These are phyloP conservation scores for Genyomyrus donnyi DNA, from an alignment of 2,113 vertebrate species.

Conservation along the genomic window DNA sequence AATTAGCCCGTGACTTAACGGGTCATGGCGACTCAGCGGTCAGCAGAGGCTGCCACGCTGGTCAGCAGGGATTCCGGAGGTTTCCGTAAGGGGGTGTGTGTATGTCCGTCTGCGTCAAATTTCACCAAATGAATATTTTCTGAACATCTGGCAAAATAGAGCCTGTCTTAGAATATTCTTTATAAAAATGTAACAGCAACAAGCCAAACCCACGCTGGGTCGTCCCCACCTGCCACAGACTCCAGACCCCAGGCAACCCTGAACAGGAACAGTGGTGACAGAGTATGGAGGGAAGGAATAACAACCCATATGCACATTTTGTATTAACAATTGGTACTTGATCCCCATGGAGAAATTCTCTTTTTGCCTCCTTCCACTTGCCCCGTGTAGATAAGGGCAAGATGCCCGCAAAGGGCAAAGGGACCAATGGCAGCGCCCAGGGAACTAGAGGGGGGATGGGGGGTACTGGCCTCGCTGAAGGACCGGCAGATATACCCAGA, in stretches of 20 bases:
- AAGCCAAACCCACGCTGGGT: no score
- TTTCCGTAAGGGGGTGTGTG: background rate
- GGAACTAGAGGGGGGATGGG: no score
- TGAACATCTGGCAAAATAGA: background rate
- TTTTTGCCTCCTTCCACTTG: no score
- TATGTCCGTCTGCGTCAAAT: background rate
- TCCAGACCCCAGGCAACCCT: background rate
- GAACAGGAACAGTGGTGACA: background rate
- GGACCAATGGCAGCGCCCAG: no score
- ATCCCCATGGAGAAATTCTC: no score
- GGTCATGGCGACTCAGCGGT: background rate
- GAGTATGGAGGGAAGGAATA: background rate
- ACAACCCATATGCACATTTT: background rate
- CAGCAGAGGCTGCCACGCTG: background rate
- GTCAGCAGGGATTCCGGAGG: background rate
- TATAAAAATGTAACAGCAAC: background rate
- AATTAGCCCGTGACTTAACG: background rate
- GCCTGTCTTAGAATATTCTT: background rate
- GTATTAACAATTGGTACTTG: no score
- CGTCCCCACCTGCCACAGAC: fast-evolving
- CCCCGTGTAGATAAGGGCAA: no score
- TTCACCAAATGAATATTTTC: background rate
- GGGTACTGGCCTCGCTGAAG: no score
- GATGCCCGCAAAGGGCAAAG: no score
- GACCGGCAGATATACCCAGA: no score